Conservation (phyloP, 2,113 vertebrate genomes). For the Odobenus rosmarus region DNA sequence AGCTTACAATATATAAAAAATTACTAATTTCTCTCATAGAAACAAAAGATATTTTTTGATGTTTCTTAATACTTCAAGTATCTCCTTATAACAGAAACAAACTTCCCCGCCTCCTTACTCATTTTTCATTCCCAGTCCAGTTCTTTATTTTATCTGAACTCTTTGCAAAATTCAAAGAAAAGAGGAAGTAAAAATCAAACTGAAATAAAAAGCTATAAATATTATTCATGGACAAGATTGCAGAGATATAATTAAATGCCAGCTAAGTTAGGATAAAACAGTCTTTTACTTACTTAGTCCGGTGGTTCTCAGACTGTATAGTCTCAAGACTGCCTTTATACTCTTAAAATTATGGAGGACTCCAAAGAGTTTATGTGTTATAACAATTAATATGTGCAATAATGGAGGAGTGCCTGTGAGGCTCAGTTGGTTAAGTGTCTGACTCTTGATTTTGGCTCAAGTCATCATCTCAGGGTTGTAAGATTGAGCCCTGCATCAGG, state of each 20-base stretch:
- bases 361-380: neutral
- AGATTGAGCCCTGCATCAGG: neutral
- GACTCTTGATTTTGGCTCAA: neutral
- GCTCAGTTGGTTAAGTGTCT: neutral
- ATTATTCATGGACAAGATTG: neutral
- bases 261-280: neutral
- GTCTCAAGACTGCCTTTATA: neutral
- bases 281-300: neutral
- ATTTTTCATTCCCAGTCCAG: neutral
- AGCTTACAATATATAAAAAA: neutral
- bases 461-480: neutral
- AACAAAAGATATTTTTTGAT: neutral
- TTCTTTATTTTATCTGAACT: neutral
- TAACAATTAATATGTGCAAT: neutral
- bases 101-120: neutral
- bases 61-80: neutral
- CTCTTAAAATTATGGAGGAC: neutral
- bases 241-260: neutral
- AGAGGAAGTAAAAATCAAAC: neutral
- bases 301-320: neutral
- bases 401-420: neutral
- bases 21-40: neutral
- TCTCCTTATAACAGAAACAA: neutral
- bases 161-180: neutral
- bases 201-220: neutral